Evolutionary conservation across 2,113 vertebrate species (phyloP), one percentile per base, ranked within the genome.

Genomic region (Micronycteris hirsuta): DNA sequence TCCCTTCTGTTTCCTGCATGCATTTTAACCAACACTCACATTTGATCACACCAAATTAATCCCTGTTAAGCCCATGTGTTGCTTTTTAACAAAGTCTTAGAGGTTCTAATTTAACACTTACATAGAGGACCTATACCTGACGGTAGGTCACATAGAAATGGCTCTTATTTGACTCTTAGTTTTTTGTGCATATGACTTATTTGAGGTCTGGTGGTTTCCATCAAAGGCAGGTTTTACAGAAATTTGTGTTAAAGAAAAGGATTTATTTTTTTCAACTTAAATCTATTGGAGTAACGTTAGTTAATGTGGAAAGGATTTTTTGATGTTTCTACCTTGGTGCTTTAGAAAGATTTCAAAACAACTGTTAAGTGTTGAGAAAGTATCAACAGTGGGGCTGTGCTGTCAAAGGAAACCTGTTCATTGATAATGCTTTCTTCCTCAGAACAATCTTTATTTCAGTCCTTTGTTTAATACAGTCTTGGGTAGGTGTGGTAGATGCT

Each of bases 401-500:
- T 45, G n/a, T 61, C 22, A 17, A 11, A 15, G 22, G 4, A 38
- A 58, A 4, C 31, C 36, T 63, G 33, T 67, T 65, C 22, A 43
- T 22, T 31, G 26, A 43, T 20, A 20, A 26, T 36, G 33, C 33
- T 84, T 71, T 92, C 61, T 90, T 81, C 31, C 36, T 92, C 3
- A 11, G 58, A 89, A 17, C 26, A 38, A 33, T 89, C 74, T 91
- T 80, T 86, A n/a, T 71, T 94, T 87, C 82, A 77, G 73, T 86
- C 22, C 15, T 78, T 28, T 88, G 95, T 96, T 91, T 91, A 65
- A 68, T 81, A 24, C 67, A 88, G 77, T 96, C 70, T 19, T 97
- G 74, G 10, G 49, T 33, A 88, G 87, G 49, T 71, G 77, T 96
- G 96, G 83, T 95, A 96, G 93, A 54, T 91, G 63, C 96, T 94